Base-by-base conservation (phyloP, 2,797 vertebrate genomes). In the Poecilia picta region DNA sequence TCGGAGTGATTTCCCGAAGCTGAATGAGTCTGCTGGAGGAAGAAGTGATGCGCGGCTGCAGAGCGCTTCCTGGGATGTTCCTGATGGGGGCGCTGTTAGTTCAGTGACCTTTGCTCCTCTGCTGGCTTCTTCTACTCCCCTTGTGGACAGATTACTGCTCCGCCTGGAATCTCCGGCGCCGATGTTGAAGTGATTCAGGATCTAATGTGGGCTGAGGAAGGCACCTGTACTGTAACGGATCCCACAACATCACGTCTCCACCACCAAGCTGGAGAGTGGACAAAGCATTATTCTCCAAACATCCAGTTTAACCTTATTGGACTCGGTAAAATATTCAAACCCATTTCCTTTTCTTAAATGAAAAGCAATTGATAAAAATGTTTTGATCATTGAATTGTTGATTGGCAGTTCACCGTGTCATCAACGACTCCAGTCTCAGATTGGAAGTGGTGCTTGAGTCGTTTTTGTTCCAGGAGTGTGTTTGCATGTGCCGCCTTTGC, bases 1-100 rank as follows among this genome's bases (percentile, higher is more conserved):
- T 73, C 47, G 31, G 10, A 73, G 47, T 73, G 72, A 73, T 73
- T 73, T 73, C 72, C 72, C 25, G 47, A 13, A 73, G 16, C 28
- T 13, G 28, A 73, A 49, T 73, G 71, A 70, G 39, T 43, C 23
- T 43, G 66, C 25, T 41, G 23, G 66, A 70, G 66, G 20, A 49
- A 18, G 71, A 49, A 31, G 71, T 31, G n/a, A 18, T 33, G 28
- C 28, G 20, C 8, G 16, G 45, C 47, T 7, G 23, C 33, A 5
- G 20, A 73, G 47, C 13, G 33, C 31, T n/a, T 73, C 72, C 39
- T 33, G 72, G 47, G 47, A 46, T 45, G 68, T 71, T 71, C 41
- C n/a, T 71, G 68, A 71, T 71, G 20, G 13, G 68, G 68, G 68
- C 7, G 43, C 68, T 2, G n/a, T 71, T 25, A 12, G 47, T 36